Percentiles rank a stretch among this genome's conserved stretches.
Evolutionary conservation across 1,140 invertebrate genomes (phyloP).

Genomic region (Archivesica marissinica): DNA sequence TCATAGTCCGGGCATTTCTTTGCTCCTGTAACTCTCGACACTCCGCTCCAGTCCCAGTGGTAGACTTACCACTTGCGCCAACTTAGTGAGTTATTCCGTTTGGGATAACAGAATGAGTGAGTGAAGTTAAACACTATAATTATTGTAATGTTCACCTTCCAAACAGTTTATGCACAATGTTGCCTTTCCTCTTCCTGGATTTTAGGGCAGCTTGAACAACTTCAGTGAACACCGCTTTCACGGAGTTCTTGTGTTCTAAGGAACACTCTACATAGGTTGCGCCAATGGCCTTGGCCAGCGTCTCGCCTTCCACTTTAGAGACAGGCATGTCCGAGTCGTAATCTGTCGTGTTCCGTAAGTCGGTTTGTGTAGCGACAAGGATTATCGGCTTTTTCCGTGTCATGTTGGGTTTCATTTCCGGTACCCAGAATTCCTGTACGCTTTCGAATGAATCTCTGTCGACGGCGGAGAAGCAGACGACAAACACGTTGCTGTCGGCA

Average conservation of each 20-base stretch:
- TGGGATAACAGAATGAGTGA: slow-evolving; percentile 47
- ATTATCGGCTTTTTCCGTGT: slow-evolving; percentile 92
- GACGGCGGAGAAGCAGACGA: slow-evolving; percentile 99
- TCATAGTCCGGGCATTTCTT: no score
- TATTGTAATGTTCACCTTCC: slow-evolving; percentile 36
- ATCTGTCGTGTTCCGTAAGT: slow-evolving; percentile 67
- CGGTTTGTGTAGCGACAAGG: slow-evolving; percentile 86
- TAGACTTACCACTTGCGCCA: no score
- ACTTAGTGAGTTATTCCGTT: slow-evolving; percentile 1
- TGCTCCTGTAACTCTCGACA: no score
- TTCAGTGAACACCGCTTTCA: slow-evolving; percentile 35
- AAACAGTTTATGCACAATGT: slow-evolving; percentile 55
- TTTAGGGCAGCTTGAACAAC: slow-evolving; percentile 50
- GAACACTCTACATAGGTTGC: slow-evolving; percentile 95
- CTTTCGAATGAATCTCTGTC: slow-evolving; percentile 99
- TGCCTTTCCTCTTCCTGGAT: slow-evolving; percentile 46
- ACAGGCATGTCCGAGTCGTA: slow-evolving; percentile 92
- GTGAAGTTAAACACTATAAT: background rate
- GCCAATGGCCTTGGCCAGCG: slow-evolving; percentile 87
- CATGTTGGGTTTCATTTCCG: slow-evolving; percentile 90
- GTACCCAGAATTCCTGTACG: slow-evolving; percentile 92
- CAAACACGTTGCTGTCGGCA: slow-evolving; percentile 98
- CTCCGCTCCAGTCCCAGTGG: no score
- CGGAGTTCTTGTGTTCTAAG: slow-evolving; percentile 82
- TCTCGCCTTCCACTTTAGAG: slow-evolving; percentile 89